Evolutionary conservation across 2,113 vertebrate genomes (phyloP).

Genomic region (Melospiza melodia): DNA sequence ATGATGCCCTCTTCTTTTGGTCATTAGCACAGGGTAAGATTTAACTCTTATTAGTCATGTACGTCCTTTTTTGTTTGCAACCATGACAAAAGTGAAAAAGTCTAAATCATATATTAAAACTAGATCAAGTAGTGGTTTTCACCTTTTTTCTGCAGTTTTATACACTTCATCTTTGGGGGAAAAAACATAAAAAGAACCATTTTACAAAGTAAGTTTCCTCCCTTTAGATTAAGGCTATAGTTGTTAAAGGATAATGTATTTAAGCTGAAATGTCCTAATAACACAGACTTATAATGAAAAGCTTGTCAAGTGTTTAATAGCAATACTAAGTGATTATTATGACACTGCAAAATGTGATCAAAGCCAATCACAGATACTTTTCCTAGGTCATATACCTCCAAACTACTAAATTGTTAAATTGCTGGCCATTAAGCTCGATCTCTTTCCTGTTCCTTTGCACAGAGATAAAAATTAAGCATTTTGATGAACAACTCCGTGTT

Average conservation of each 20-base stretch:
- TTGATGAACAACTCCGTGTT: background rate
- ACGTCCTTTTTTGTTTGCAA: background rate
- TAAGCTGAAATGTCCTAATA: background rate
- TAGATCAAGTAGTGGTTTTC: background rate
- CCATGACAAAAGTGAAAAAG: background rate
- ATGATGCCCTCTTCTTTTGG: background rate
- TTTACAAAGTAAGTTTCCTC: background rate
- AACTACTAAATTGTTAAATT: constrained; percentile 23
- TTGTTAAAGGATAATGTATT: background rate
- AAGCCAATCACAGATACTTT: background rate
- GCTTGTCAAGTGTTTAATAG: background rate
- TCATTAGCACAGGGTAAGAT: background rate
- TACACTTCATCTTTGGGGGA: background rate
- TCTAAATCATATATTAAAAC: background rate
- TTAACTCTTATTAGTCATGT: background rate
- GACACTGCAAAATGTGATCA: background rate
- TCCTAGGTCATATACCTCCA: background rate
- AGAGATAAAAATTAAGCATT: background rate
- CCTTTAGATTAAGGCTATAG: background rate
- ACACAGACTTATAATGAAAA: background rate
- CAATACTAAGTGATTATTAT: background rate
- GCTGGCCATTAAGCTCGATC: background rate
- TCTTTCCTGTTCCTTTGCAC: background rate
- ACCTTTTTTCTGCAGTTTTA: background rate
- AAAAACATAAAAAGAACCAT: background rate